phyloP scores from a whole-genome alignment of 2,113 vertebrate genomes.

The Rhabdornis inornatus region DNA sequence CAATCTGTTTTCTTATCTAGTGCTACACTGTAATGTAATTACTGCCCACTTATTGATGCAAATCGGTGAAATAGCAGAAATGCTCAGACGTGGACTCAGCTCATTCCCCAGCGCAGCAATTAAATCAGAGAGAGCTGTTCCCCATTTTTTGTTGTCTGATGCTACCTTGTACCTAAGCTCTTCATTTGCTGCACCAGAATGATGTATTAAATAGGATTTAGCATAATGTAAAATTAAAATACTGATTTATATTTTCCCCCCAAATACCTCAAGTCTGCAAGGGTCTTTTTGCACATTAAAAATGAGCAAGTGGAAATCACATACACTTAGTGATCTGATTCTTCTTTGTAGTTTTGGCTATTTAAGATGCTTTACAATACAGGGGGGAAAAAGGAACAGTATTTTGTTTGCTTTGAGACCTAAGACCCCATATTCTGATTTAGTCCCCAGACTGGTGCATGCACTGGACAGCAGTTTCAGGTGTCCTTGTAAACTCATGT shows the following conservation, averaged over 20 bases:
- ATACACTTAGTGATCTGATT: neutral
- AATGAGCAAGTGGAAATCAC: neutral
- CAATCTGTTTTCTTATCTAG: neutral
- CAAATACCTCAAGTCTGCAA: neutral
- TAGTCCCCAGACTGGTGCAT: neutral
- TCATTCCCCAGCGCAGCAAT: accelerated
- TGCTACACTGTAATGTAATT: neutral
- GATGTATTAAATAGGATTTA: neutral
- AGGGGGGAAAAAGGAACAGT: too few relatives aligned
- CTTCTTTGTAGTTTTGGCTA: neutral
- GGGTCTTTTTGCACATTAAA: neutral
- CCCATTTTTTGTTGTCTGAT: neutral
- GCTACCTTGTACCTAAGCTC: neutral
- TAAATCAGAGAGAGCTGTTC: neutral
- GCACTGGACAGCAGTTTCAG: neutral
- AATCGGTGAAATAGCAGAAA: neutral
- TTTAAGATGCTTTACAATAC: neutral
- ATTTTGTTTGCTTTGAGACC: neutral
- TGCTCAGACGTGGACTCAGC: neutral
- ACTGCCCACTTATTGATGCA: neutral
- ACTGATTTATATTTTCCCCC: neutral
- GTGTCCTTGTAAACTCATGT: neutral
- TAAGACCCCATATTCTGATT: neutral
- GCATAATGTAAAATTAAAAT: neutral
- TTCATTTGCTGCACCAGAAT: neutral